Evolutionary conservation across 2,113 vertebrate genomes (phyloP).

Genomic region (Antigone vipio): DNA sequence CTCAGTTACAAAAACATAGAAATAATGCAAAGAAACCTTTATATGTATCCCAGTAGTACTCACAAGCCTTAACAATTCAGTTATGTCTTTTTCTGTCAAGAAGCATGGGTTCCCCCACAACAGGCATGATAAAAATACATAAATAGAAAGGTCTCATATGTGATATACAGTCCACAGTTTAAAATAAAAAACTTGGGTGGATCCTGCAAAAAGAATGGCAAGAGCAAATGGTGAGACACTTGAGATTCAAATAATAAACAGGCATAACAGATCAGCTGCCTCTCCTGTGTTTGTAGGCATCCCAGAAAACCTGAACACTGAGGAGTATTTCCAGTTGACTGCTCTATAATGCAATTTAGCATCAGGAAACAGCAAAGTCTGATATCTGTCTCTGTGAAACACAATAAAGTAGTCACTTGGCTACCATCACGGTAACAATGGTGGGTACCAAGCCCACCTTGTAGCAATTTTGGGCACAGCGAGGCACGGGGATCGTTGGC

Average conservation of each 20-base stretch:
- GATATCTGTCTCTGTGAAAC: neutral
- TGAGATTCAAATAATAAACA: neutral
- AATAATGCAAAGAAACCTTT: neutral
- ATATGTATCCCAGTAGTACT: neutral
- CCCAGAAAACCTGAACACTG: neutral
- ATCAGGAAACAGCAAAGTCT: neutral
- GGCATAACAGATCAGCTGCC: neutral
- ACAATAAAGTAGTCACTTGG: neutral
- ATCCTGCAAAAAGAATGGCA: neutral
- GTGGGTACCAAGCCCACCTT: neutral
- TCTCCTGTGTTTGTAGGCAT: neutral
- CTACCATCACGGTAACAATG: neutral
- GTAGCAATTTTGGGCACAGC: neutral
- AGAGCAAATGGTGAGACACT: neutral
- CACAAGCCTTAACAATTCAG: neutral
- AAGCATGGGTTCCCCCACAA: fast-evolving
- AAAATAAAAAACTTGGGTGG: neutral
- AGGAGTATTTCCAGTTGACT: neutral
- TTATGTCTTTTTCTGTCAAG: neutral
- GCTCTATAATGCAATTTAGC: neutral
- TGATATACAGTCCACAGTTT: neutral
- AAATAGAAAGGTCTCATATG: neutral
- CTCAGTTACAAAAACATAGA: neutral
- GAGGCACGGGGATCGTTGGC: neutral
- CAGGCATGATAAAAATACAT: neutral